Evolutionary conservation across 2,113 vertebrate species (phyloP).

Genomic region (Rissa tridactyla): DNA sequence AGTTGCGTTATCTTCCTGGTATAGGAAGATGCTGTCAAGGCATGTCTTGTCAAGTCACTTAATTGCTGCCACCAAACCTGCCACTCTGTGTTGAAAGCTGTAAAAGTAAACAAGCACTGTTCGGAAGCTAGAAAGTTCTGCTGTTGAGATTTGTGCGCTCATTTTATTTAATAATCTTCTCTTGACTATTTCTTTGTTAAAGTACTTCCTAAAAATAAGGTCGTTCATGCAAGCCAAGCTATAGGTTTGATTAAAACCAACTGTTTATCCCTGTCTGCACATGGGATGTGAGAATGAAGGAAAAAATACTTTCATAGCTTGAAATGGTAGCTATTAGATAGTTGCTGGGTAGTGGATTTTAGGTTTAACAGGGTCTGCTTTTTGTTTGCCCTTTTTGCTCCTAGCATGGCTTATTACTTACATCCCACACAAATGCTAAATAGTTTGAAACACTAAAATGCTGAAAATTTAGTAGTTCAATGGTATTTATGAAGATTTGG

Average conservation of each 20-base stretch:
- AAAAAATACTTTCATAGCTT: background rate
- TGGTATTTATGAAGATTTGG: background rate
- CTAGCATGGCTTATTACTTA: background rate
- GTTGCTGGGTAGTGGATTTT: background rate
- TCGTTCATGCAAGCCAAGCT: background rate
- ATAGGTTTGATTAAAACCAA: background rate
- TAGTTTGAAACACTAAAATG: background rate
- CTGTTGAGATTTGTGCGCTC: background rate
- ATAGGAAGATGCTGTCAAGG: background rate
- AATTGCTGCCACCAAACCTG: background rate
- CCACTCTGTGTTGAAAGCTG: background rate
- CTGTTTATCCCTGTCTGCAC: background rate
- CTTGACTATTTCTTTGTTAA: background rate
- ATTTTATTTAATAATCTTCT: background rate
- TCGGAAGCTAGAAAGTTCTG: background rate
- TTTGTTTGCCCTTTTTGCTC: background rate
- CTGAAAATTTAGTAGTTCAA: background rate
- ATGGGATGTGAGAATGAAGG: background rate
- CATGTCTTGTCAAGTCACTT: background rate
- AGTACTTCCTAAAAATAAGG: background rate
- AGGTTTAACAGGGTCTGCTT: background rate
- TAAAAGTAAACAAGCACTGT: background rate
- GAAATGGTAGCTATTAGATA: background rate
- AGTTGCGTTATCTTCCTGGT: background rate
- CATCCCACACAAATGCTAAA: background rate